Conservation (phyloP, 23 tunicate genomes). For the Halocynthia aurantium region DNA sequence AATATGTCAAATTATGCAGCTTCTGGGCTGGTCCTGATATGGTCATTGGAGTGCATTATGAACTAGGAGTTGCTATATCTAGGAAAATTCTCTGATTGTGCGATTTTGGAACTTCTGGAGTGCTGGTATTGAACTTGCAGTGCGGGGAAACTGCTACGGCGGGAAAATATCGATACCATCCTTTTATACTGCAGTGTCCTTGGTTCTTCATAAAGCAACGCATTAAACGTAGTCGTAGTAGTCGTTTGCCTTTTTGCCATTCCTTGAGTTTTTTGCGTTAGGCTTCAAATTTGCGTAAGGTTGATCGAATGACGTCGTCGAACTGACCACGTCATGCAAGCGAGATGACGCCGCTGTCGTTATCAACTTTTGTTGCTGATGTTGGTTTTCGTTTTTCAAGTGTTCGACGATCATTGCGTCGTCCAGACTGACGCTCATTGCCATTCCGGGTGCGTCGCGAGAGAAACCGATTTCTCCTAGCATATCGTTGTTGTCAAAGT, state of each 20-base stretch:
- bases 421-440: conserved; percentile 75
- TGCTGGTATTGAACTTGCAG: too few species aligned
- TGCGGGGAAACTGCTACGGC: too few species aligned
- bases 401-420: conserved; percentile 48
- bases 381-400: background rate
- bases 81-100: too few species aligned
- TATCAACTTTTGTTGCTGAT: background rate
- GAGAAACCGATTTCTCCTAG: background rate
- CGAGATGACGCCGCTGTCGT: conserved; percentile 5
- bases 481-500: conserved; percentile 1
- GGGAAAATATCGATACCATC: too few species aligned
- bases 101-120: too few species aligned
- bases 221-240: conserved; percentile 56
- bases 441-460: conserved; percentile 36
- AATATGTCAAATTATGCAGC: too few species aligned
- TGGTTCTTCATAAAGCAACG: background rate
- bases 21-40: too few species aligned
- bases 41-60: too few species aligned
- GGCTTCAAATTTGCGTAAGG: conserved; percentile 34
- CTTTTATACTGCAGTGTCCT: too few species aligned
- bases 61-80: too few species aligned
- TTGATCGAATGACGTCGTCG: conserved; percentile 25
- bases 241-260: conserved; percentile 23
- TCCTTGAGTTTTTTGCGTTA: conserved; percentile 16
- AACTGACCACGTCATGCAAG: background rate